Conservation (phyloP, 2,888 invertebrate genomes). For the Drosophila birchii region DNA sequence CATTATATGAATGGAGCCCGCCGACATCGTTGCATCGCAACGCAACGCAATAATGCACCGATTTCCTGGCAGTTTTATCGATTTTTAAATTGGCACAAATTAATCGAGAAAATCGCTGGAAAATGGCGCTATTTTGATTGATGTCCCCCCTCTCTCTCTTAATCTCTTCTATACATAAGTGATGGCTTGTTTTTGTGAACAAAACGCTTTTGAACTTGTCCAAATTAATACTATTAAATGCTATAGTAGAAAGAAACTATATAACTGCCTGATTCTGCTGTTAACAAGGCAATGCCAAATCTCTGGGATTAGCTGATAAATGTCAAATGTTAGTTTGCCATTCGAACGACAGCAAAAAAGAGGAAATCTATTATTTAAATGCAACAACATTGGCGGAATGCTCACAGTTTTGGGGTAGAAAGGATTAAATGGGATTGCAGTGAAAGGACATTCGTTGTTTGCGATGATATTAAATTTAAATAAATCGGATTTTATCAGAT, state of each 20-base stretch:
- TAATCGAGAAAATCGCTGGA: slow-evolving; percentile 34
- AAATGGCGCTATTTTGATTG: slow-evolving; percentile 5
- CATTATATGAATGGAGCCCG: slow-evolving; percentile 13
- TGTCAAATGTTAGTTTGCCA: slow-evolving; percentile 7
- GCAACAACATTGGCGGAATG: slow-evolving; percentile 49
- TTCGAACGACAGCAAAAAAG: not conserved
- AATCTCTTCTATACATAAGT: not conserved
- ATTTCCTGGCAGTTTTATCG: slow-evolving; percentile 60
- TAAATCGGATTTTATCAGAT: slow-evolving; percentile 37
- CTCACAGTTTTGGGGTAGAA: slow-evolving; percentile 50
- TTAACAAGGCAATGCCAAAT: not conserved
- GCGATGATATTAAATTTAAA: slow-evolving; percentile 67
- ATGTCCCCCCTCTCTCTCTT: not conserved
- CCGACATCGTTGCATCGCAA: not conserved
- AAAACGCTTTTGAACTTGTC: not conserved
- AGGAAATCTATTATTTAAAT: slow-evolving; percentile 75
- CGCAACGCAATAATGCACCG: slow-evolving; percentile 2
- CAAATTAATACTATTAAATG: not conserved
- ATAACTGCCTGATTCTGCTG: not conserved
- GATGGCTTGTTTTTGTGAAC: not conserved
- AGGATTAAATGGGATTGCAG: not conserved
- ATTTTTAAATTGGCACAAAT: slow-evolving; percentile 64
- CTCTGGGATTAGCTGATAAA: slow-evolving; percentile 1
- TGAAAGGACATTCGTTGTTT: slow-evolving; percentile 31
- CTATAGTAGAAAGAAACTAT: not conserved